Base-by-base conservation (phyloP, 2,797 vertebrate genomes). In the Coilia nasus region DNA sequence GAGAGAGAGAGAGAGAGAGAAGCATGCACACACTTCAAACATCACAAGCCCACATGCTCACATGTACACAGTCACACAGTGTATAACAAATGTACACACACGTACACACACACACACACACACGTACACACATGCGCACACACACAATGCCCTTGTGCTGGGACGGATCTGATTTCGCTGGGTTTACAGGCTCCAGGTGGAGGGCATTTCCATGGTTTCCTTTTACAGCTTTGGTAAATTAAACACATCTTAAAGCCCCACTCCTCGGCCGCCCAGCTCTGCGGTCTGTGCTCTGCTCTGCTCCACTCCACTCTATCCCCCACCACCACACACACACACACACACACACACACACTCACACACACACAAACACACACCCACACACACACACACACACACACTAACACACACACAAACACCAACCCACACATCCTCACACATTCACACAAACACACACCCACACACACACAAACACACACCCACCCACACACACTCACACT, bases 181-280 rank as follows among this genome's bases (percentile, higher is more conserved):
- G 62, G 60, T 90, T 89, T 89, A 86, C 85, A 67, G 86, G 83
- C 82, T 87, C 87, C 92, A 93, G 91, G 89, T 92, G 90, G 86
- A 87, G 82, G 84, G 86, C 19, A 59, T 88, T 86, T 91, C 90
- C 87, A 89, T 82, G 83, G 89, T 86, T 87, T 88, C 78, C 35
- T 71, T 88, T 86, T 85, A 86, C 62, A 59, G 82, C 23, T 78
- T 84, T 56, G 78, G 82, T 86, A 89, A 83, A 87, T 88, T 85
- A 89, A 88, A 87, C 86, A 88, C 84, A 82, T 81, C 75, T 81
- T 64, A 62, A 54, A 87, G 25, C 75, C 35, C 81, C 25, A 82
- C 25, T 28, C 81, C 9, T 23, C 1, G 2, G 17, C 25, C 17
- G 47, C 64, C 12, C 25, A 17, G 14, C 21, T 14, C 44, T 54